Conservation (phyloP, 1,140 invertebrate species). For the Drosophila virilis region DNA sequence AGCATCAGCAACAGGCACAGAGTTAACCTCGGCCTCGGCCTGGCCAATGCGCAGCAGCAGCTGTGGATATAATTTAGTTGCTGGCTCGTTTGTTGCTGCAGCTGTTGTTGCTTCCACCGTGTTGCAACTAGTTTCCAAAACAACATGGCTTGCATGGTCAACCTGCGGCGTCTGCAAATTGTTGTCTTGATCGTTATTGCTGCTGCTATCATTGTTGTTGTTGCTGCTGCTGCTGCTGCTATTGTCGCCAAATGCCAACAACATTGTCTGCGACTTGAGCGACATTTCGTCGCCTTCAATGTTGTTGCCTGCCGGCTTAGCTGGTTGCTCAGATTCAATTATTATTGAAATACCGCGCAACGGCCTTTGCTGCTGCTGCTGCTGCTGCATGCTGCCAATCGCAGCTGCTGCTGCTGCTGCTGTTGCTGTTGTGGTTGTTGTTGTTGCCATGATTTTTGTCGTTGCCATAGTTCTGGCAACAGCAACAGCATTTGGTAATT, state of each 20-base stretch:
- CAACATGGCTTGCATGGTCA: conserved; percentile 58
- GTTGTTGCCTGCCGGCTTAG: conserved; percentile 26
- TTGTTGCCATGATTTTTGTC: conserved; percentile 23
- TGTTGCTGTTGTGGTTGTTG: conserved; percentile 23
- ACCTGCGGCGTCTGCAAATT: conserved; percentile 41
- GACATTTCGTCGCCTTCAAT: conserved; percentile 64
- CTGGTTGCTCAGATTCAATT: conserved; percentile 56
- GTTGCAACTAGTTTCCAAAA: conserved; percentile 75
- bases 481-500: conserved; percentile 72
- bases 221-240: conserved; percentile 38
- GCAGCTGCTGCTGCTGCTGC: conserved; percentile 39
- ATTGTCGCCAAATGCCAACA: conserved; percentile 76
- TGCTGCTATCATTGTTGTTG: neutral
- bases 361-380: conserved; percentile 55
- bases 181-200: conserved; percentile 8
- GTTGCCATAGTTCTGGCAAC: conserved; percentile 57
- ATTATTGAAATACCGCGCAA: conserved; percentile 77
- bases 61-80: conserved; percentile 66
- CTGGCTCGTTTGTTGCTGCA: conserved; percentile 18
- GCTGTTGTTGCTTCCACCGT: conserved; percentile 38
- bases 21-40: conserved; percentile 51
- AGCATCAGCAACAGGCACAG: neutral
- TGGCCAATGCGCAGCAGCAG: conserved; percentile 66
- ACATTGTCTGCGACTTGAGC: conserved; percentile 74
- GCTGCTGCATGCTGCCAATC: conserved; percentile 43